phyloP scores from a whole-genome alignment of 1,140 invertebrate genomes.

The Drosophila arawakana region DNA sequence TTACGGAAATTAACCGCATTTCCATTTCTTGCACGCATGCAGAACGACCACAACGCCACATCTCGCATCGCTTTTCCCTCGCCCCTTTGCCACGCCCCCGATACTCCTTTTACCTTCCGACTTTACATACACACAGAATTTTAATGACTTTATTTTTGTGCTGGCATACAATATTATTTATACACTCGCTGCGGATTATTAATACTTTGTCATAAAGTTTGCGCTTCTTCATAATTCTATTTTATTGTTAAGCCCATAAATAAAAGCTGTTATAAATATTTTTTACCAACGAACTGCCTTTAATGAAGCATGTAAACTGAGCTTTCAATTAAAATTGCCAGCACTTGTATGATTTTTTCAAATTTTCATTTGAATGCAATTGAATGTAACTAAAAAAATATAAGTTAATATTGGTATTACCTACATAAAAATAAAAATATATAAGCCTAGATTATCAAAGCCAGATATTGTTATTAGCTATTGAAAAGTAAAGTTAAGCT shows the following conservation, averaged over 20 bases:
- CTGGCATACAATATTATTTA: slow-evolving; percentile 59
- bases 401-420: too few species aligned
- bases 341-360: too few species aligned
- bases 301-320: background rate
- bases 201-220: slow-evolving; percentile 7
- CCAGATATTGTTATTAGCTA: too few species aligned
- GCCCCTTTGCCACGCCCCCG: background rate
- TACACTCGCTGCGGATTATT: slow-evolving; percentile 38
- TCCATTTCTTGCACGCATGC: slow-evolving; percentile 81
- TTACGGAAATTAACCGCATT: slow-evolving; percentile 84
- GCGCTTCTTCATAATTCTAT: background rate
- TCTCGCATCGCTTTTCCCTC: background rate
- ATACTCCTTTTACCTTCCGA: background rate
- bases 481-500: too few species aligned
- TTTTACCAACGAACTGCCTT: background rate
- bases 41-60: slow-evolving; percentile 61
- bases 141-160: slow-evolving; percentile 80
- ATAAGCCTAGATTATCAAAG: too few species aligned
- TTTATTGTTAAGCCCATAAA: background rate
- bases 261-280: background rate
- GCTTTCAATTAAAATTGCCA: background rate
- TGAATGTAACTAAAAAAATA: too few species aligned
- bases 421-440: too few species aligned
- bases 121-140: slow-evolving; percentile 66
- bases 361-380: too few species aligned